Conservation (phyloP, 2,797 vertebrate species). For the Poecilia velifera region DNA sequence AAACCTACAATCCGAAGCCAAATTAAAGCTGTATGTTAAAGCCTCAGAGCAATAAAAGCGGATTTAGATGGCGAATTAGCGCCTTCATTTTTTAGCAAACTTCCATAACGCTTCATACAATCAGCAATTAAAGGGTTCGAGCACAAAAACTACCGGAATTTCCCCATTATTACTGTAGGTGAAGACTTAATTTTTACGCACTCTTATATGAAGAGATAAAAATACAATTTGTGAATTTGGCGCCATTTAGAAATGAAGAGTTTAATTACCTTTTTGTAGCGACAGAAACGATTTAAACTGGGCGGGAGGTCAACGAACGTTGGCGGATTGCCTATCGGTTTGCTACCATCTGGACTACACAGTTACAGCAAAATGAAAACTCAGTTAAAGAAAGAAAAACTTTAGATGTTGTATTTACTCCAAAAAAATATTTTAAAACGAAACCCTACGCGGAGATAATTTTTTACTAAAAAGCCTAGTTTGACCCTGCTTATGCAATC, state of each 20-base stretch:
- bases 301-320: conserved; percentile 1
- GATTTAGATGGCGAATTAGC: background rate
- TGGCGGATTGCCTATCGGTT: background rate
- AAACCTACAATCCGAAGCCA: background rate
- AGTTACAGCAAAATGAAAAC: background rate
- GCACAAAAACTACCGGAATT: background rate
- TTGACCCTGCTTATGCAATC: too few relatives aligned
- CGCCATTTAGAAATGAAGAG: background rate
- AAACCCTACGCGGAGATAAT: background rate
- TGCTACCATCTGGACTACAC: background rate
- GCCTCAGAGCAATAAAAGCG: background rate
- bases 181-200: background rate
- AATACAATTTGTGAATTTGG: background rate
- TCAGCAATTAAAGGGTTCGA: background rate
- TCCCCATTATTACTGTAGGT: background rate
- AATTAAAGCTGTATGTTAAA: background rate
- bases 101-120: background rate
- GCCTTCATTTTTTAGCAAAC: background rate
- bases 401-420: background rate
- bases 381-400: background rate
- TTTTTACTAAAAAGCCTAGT: background rate
- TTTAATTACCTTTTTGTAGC: conserved; percentile 11
- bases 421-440: background rate
- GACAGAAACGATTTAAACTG: background rate
- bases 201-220: background rate